Percentiles rank a stretch among this genome's conserved stretches.
Evolutionary conservation across 1,140 invertebrate genomes (phyloP).

Genomic region (Euglossa dilemma): DNA sequence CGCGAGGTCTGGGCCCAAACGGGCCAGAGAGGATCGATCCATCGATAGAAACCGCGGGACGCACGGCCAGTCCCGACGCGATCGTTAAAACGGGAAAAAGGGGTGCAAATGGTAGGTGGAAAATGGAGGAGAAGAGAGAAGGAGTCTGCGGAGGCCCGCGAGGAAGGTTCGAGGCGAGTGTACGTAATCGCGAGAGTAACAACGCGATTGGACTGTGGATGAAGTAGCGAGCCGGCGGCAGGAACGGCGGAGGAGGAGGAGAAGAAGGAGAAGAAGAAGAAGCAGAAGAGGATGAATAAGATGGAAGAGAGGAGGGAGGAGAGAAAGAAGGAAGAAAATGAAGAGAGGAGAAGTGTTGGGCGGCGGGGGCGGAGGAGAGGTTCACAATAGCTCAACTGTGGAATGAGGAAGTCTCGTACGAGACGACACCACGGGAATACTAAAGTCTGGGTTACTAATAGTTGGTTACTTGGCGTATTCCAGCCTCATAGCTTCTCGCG

Average conservation of each 20-base stretch:
- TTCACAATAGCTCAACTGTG: conserved; percentile 73
- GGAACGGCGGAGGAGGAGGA: neutral
- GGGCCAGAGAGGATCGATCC: neutral
- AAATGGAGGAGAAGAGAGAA: conserved; percentile 16
- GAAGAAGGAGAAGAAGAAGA: neutral
- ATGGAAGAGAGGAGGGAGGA: neutral
- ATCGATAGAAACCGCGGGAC: neutral
- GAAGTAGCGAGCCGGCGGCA: neutral
- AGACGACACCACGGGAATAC: conserved; percentile 74
- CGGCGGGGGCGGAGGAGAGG: conserved; percentile 56
- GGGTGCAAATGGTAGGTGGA: neutral
- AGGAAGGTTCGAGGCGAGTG: neutral
- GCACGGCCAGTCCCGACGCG: neutral
- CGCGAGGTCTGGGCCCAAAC: neutral
- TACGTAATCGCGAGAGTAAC: conserved; percentile 42
- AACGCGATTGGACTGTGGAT: conserved; percentile 49
- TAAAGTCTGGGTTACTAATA: conserved; percentile 78
- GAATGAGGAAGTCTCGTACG: conserved; percentile 74
- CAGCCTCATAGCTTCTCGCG: conserved; percentile 62
- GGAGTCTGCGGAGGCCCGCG: neutral
- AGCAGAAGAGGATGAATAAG: neutral
- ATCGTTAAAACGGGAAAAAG: neutral
- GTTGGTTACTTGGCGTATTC: conserved; percentile 71
- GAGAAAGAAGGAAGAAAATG: conserved; percentile 19
- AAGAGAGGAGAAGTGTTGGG: conserved; percentile 39